These are phyloP conservation scores for Fulica atra DNA, from an alignment of 2,113 vertebrate species.

Conservation along the genomic window DNA sequence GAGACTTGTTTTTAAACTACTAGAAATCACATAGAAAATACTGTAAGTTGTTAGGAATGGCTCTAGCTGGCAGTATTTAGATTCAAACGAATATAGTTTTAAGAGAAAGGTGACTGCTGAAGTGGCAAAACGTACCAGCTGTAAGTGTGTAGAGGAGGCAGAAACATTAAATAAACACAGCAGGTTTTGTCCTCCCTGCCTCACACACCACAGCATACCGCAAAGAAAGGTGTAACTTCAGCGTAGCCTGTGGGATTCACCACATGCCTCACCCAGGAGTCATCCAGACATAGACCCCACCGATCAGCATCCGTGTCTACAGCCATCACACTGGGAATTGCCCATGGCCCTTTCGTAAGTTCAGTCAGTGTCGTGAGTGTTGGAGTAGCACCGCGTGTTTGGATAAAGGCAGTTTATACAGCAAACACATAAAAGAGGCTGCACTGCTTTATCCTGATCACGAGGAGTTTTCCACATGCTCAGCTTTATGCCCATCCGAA, in stretches of 20 bases:
- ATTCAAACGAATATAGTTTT: not conserved
- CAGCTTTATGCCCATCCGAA: fast-evolving
- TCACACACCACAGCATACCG: not conserved
- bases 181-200: not conserved
- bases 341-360: not conserved
- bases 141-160: not conserved
- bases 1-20: not conserved
- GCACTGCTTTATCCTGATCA: not conserved
- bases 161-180: not conserved
- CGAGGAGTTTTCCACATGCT: not conserved
- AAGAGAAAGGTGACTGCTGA: not conserved
- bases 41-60: not conserved
- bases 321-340: not conserved
- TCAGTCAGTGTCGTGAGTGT: not conserved
- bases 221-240: not conserved
- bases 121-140: not conserved
- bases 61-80: not conserved
- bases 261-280: not conserved
- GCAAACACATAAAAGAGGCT: not conserved
- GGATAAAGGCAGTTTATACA: not conserved
- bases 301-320: not conserved
- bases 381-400: not conserved
- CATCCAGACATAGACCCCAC: not conserved
- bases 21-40: not conserved
- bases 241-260: not conserved